Conservation (phyloP, 1,140 invertebrate genomes). For the Panagrolaimus sp. region DNA sequence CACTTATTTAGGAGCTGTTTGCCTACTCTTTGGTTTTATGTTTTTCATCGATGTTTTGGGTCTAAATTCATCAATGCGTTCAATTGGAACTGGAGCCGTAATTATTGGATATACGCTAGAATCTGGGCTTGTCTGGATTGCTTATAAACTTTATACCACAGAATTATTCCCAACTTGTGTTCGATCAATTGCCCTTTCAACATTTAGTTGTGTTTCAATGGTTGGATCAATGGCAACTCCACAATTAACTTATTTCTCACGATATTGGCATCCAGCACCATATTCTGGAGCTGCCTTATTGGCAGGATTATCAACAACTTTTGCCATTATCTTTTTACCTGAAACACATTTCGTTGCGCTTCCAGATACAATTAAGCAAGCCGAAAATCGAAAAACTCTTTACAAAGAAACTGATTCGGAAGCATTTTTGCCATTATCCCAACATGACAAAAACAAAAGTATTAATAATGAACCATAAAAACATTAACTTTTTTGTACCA, state of each 20-base stretch:
- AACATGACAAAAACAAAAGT: not conserved
- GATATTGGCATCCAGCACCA: conserved; percentile 40
- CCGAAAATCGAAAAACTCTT: not conserved
- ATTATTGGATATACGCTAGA: conserved; percentile 27
- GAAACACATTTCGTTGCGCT: conserved; percentile 30
- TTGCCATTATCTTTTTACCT: conserved; percentile 27
- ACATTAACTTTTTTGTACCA: not conserved
- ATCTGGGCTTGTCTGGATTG: conserved; percentile 40
- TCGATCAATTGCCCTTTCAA: conserved; percentile 37
- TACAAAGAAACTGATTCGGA: not conserved
- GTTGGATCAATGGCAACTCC: conserved; percentile 31
- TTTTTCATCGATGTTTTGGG: conserved; percentile 36
- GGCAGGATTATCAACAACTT: conserved; percentile 21
- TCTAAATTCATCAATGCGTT: conserved; percentile 3
- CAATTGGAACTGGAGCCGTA: conserved; percentile 28
- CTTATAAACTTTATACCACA: conserved; percentile 44
- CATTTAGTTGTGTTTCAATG: conserved; percentile 36
- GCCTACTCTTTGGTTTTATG: conserved; percentile 35
- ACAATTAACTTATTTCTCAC: conserved; percentile 38
- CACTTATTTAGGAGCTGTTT: conserved; percentile 30
- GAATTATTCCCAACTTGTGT: conserved; percentile 44
- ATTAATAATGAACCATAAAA: not conserved
- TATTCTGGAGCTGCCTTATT: conserved; percentile 30
- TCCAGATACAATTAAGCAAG: conserved; percentile 24
- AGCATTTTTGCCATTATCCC: not conserved